Evolutionary conservation across 2,888 invertebrate genomes (phyloP).

Genomic region (Dilophus febrilis): DNA sequence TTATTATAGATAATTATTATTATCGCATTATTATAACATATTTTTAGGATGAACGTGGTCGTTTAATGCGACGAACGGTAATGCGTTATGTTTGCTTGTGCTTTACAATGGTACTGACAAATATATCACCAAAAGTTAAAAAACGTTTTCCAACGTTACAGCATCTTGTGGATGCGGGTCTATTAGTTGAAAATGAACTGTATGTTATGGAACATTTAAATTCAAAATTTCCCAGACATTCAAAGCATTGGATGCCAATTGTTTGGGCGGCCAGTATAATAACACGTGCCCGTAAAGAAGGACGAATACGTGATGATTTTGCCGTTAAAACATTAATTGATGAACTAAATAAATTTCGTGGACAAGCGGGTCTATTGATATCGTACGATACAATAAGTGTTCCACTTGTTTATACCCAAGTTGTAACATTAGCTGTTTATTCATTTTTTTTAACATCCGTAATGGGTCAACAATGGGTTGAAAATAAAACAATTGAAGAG

Average conservation of each 20-base stretch:
- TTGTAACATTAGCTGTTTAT: conserved; percentile 84
- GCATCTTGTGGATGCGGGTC: conserved; percentile 62
- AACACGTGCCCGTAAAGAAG: conserved; percentile 76
- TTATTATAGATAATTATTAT: no score
- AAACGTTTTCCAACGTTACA: conserved; percentile 72
- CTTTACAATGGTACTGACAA: conserved; percentile 71
- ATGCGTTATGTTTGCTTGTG: conserved; percentile 72
- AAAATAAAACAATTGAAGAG: conserved; percentile 33
- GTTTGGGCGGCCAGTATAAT: conserved; percentile 86
- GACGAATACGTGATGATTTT: conserved; percentile 76
- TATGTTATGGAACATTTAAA: conserved; percentile 62
- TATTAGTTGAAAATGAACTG: conserved; percentile 66
- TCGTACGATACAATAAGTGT: conserved; percentile 59
- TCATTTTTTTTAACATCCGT: conserved; percentile 79
- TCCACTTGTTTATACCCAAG: conserved; percentile 71
- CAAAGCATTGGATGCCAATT: conserved; percentile 81
- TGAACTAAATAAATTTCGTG: conserved; percentile 70
- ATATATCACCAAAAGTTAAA: conserved; percentile 75
- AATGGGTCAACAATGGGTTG: conserved; percentile 78
- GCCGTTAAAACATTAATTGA: conserved; percentile 83
- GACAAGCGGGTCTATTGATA: conserved; percentile 56
- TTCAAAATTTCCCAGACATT: conserved; percentile 63
- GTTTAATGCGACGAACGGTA: conserved; percentile 66
- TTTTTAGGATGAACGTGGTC: conserved; percentile 57
- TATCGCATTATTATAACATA: no score